A percentile compares a stretch with the other conserved stretches of the same genome.
Conservation (phyloP, 2,797 vertebrate genomes). For the Molothrus aeneus region DNA sequence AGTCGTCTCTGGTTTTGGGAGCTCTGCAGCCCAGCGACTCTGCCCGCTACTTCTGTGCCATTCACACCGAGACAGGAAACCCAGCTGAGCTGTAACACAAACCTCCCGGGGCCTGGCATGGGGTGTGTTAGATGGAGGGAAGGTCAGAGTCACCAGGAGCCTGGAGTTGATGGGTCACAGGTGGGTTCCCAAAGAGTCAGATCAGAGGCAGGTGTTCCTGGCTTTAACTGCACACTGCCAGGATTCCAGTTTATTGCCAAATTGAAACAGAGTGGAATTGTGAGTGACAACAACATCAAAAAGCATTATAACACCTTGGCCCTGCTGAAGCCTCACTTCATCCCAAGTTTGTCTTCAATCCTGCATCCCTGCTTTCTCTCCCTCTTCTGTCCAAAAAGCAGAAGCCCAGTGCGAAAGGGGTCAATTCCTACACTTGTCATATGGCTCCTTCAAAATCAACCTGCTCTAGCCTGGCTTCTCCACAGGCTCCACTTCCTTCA, state of each 20-base stretch:
- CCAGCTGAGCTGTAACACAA: not conserved
- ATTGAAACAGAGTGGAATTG: not conserved
- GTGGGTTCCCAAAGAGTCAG: not conserved
- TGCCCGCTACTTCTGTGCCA: fast-evolving
- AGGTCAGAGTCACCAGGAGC: not conserved
- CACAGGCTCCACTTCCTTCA: no score
- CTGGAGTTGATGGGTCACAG: not conserved
- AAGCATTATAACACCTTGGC: not conserved
- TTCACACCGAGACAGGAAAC: not conserved
- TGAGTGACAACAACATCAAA: not conserved
- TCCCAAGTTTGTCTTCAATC: not conserved
- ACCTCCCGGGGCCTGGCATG: no score
- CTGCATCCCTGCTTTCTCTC: not conserved
- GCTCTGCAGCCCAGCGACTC: not conserved
- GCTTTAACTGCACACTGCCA: not conserved
- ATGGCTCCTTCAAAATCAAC: no score
- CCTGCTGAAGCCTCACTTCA: not conserved
- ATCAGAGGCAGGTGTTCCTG: not conserved
- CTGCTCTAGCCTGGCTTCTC: no score
- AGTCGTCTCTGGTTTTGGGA: not conserved
- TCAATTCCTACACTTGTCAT: not conserved
- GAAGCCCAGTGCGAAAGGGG: not conserved
- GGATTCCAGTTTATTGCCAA: not conserved
- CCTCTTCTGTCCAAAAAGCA: not conserved
- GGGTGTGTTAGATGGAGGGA: not conserved